These are phyloP conservation scores for Fulica atra DNA, from an alignment of 2,113 vertebrate genomes.

Conservation along the genomic window DNA sequence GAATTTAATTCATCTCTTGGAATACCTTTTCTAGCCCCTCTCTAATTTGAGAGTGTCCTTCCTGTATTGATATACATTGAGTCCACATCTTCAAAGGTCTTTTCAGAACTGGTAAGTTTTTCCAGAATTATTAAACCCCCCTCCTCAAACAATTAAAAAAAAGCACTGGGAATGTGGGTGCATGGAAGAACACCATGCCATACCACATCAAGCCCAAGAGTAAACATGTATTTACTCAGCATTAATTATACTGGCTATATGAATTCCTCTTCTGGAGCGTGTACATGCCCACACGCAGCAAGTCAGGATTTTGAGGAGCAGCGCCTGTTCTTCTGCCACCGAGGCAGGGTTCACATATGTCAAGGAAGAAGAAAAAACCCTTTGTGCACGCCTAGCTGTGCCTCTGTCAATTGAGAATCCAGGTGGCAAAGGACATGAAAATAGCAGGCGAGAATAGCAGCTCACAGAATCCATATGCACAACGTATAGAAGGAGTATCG, in stretches of 20 bases:
- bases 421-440: constrained; percentile 49
- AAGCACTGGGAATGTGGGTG: background rate
- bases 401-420: constrained; percentile 19
- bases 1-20: background rate
- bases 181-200: background rate
- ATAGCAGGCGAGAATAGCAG: constrained; percentile 37
- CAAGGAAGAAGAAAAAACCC: background rate
- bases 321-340: constrained; percentile 8
- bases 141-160: background rate
- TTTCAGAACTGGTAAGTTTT: background rate
- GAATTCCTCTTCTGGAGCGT: background rate
- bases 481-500: background rate
- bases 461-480: constrained; percentile 37
- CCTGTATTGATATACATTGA: background rate
- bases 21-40: background rate
- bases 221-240: background rate
- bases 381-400: background rate
- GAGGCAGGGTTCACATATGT: constrained; percentile 7
- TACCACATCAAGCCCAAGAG: background rate
- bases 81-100: background rate
- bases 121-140: background rate
- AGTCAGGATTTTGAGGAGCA: background rate
- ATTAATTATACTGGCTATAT: background rate
- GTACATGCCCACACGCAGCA: background rate
- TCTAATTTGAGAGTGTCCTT: background rate